Base-by-base conservation (phyloP, 2,113 vertebrate genomes). In the Etia nguti region DNA sequence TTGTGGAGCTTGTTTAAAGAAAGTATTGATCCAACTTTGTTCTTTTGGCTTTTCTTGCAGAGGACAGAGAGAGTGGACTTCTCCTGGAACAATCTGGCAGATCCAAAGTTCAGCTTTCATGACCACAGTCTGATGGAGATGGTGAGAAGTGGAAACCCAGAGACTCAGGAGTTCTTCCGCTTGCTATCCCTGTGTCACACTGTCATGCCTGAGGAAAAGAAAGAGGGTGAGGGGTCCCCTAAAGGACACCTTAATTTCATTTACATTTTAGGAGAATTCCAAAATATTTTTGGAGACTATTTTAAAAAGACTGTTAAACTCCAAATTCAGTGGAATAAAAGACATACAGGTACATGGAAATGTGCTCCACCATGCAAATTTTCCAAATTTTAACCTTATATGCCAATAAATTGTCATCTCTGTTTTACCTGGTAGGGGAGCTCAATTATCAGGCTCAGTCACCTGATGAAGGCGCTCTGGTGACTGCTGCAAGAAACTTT, bases 391-490 rank as follows among this genome's bases (percentile, higher is more conserved):
- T 16, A 46, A 6, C 43, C 13, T 3, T 43, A 15, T 15, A 15
- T 46, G 12, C 12, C 41, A 43, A 6, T 43, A 43, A 43, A 46
- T 46, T 46, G 6, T 48, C 15, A 48, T 48, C 41, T 43, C 41
- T 43, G 41, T 43, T 43, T 43, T 43, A 43, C 11, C 41, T 43
- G 41, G 41, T 92, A 99, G 99, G 97, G 38, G 88, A 96, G 41
- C 94, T 99, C 22, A 83, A 94, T 36, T 99, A 99, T 88, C 98
- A 99, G 95, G 99, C 98, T 24, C 99, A 99, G 91, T 99, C 99
- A 59, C 99, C 99, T 18, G 98, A 99, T 8, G 98, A 99, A 89
- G 98, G 98, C 3, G 98, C 98, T 48, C 95, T 99, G 3, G 98
- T 99, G 80, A 99, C 98, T 0, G 98, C 98, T 18, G 98, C 99